Evolutionary conservation across 2,888 invertebrate species (phyloP).

Genomic region (Drosophila neutralis): DNA sequence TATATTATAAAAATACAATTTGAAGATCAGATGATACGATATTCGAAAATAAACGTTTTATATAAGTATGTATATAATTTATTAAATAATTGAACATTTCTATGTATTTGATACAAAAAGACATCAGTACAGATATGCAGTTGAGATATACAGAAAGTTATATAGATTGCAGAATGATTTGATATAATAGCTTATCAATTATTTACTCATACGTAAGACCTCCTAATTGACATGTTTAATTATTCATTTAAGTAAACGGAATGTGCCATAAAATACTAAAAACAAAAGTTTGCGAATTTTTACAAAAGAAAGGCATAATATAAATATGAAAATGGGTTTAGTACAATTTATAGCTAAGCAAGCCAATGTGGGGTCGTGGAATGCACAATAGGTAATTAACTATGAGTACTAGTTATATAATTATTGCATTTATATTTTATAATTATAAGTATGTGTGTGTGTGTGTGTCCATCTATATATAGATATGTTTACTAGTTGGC

Average conservation of each 20-base stretch:
- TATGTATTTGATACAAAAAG: constrained; percentile 80
- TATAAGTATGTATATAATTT: constrained; percentile 66
- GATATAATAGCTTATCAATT: constrained; percentile 63
- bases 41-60: neutral
- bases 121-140: constrained; percentile 70
- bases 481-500: constrained; percentile 87
- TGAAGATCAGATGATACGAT: neutral
- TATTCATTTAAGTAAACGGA: constrained; percentile 61
- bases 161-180: constrained; percentile 56
- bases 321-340: constrained; percentile 48
- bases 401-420: constrained; percentile 65
- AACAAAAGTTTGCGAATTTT: constrained; percentile 53
- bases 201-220: constrained; percentile 31
- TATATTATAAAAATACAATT: neutral
- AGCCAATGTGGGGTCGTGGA: constrained; percentile 24
- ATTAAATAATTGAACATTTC: constrained; percentile 75
- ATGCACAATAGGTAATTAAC: constrained; percentile 41
- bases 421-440: constrained; percentile 73
- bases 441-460: constrained; percentile 46
- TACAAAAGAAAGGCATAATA: constrained; percentile 55
- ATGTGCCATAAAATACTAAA: constrained; percentile 58
- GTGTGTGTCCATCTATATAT: constrained; percentile 14
- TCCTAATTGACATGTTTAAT: constrained; percentile 33
- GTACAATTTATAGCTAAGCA: constrained; percentile 19
- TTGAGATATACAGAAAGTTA: constrained; percentile 64